These are phyloP conservation scores for Pelochelys cantorii DNA, from an alignment of 2,797 vertebrate species.

Conservation along the genomic window DNA sequence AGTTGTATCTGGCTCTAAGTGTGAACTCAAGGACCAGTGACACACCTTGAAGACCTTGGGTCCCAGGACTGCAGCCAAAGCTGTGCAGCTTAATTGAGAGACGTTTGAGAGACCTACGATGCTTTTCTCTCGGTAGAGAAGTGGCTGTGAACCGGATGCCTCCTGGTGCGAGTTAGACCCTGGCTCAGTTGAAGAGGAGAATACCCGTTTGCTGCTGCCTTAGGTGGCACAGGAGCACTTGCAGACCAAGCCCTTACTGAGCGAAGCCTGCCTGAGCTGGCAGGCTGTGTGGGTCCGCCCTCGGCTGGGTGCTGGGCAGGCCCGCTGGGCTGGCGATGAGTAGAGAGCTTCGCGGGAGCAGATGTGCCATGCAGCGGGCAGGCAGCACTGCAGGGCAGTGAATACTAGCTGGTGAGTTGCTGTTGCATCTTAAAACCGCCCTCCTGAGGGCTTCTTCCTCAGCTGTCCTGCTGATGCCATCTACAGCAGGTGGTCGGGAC, in stretches of 20 bases:
- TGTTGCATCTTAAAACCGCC: not conserved
- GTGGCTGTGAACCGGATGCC: not conserved
- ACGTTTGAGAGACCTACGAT: not conserved
- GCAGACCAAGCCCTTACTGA: not conserved
- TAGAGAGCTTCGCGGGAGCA: not conserved
- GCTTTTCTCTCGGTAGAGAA: not conserved
- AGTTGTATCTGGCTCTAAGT: not conserved
- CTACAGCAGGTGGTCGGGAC: not conserved
- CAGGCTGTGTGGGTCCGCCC: not conserved
- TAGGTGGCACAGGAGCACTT: not conserved
- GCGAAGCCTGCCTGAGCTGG: not conserved
- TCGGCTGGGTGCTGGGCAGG: not conserved
- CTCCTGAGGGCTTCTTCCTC: not conserved
- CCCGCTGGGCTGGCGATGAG: not conserved
- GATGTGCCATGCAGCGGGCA: not conserved
- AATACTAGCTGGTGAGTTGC: not conserved
- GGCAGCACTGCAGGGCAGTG: not conserved
- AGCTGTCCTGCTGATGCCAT: not conserved
- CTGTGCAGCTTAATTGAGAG: not conserved
- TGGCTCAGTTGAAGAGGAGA: not conserved
- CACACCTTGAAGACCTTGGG: not conserved
- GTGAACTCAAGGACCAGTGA: not conserved
- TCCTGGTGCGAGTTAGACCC: not conserved
- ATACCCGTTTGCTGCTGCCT: not conserved
- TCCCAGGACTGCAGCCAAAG: not conserved